Percentiles rank a stretch among this genome's conserved stretches.
Conservation (phyloP, 1,140 invertebrate species). For the Sminthurides bifidus region DNA sequence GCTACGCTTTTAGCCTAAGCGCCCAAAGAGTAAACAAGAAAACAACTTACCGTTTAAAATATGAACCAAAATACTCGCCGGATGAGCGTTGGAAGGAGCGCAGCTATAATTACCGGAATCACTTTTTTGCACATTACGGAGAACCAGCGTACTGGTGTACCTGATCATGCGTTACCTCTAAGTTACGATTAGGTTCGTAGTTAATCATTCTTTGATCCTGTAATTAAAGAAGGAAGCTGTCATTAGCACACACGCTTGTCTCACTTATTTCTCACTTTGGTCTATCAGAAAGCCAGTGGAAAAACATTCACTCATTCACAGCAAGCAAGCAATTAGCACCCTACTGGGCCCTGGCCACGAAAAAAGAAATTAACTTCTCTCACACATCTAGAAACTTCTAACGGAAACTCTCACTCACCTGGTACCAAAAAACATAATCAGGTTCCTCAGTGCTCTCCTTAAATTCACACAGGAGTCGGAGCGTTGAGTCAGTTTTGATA, state of each 20-base stretch:
- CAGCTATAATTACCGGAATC: constrained; percentile 51
- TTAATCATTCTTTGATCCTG: constrained; percentile 56
- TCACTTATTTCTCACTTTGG: not conserved
- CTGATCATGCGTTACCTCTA: constrained; percentile 65
- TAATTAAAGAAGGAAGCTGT: constrained; percentile 6
- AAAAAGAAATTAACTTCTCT: no score
- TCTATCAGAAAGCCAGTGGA: no score
- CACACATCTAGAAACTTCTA: no score
- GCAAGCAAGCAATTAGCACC: no score
- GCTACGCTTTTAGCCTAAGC: not conserved
- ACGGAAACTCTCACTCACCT: no score
- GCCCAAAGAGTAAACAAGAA: constrained; percentile 5
- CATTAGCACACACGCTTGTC: not conserved
- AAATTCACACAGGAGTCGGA: constrained; percentile 65
- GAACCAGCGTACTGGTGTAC: constrained; percentile 34
- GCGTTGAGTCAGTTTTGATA: constrained; percentile 67
- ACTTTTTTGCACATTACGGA: constrained; percentile 34
- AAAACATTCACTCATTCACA: no score
- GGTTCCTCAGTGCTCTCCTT: constrained; percentile 66
- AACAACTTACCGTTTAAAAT: constrained; percentile 40
- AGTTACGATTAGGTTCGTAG: constrained; percentile 66
- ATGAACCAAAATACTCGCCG: constrained; percentile 45
- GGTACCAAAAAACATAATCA: constrained; percentile 75
- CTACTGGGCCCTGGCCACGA: no score
- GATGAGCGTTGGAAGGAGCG: constrained; percentile 44